These are phyloP conservation scores for Hormiphora californensis DNA, from an alignment of 37 sponge, comb jelly and placozoan genomes.

Conservation along the genomic window DNA sequence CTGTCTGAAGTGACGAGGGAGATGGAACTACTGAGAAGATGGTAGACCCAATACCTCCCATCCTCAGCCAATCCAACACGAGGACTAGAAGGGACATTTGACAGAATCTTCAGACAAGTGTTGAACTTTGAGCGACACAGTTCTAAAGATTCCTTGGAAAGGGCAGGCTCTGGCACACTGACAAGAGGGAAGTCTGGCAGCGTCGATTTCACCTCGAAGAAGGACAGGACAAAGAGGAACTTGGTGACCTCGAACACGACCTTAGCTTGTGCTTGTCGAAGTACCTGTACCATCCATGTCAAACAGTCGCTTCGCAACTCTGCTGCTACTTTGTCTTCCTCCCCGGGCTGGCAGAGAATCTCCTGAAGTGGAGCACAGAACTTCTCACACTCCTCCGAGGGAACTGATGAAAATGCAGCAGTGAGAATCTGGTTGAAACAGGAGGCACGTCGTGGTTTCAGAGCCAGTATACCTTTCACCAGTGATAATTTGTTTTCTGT, in stretches of 20 bases:
- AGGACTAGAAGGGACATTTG: not conserved
- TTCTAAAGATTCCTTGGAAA: not conserved
- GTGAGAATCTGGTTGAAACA: not conserved
- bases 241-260: not conserved
- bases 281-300: not conserved
- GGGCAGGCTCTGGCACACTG: not conserved
- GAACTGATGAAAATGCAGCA: not conserved
- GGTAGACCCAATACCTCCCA: constrained; percentile 44
- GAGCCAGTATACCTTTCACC: not conserved
- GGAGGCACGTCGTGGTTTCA: not conserved
- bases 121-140: not conserved
- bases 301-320: constrained; percentile 35
- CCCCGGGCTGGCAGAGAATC: not conserved
- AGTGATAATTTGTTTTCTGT: not conserved
- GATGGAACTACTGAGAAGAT: not conserved
- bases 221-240: constrained; percentile 24
- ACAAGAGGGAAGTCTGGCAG: not conserved
- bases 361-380: not conserved
- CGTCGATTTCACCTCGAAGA: constrained; percentile 22
- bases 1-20: not conserved
- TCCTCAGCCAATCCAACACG: constrained; percentile 13
- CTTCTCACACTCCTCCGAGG: not conserved
- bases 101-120: not conserved
- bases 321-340: not conserved
- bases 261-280: not conserved